Evolutionary conservation across 2,113 vertebrate species (phyloP).

Genomic region (Scopus umbretta): DNA sequence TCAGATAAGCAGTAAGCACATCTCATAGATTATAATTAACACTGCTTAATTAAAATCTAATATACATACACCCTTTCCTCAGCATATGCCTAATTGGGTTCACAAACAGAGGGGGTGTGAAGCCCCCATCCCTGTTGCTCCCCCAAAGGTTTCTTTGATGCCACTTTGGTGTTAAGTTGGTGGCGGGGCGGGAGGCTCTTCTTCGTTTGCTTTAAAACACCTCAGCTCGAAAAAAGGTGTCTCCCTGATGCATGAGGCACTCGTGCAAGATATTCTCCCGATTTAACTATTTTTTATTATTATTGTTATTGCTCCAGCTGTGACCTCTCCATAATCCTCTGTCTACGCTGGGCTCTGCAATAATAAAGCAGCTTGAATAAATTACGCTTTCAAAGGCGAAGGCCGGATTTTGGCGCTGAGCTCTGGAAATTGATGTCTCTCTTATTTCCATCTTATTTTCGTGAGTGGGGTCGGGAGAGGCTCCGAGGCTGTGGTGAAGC

Average conservation of each 20-base stretch:
- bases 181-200: not conserved
- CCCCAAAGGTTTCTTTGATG: not conserved
- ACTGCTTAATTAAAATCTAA: slow-evolving; percentile 86
- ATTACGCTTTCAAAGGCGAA: slow-evolving; percentile 69
- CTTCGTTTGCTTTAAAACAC: not conserved
- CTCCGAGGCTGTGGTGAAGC: not conserved
- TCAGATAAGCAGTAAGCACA: slow-evolving; percentile 85
- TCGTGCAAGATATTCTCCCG: not conserved
- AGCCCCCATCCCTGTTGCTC: not conserved
- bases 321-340: slow-evolving; percentile 60
- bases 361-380: slow-evolving; percentile 69
- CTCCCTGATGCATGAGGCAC: not conserved
- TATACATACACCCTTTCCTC: slow-evolving; percentile 77
- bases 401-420: slow-evolving; percentile 58
- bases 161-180: not conserved
- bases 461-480: not conserved
- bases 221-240: not conserved
- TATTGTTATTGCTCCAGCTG: slow-evolving; percentile 51
- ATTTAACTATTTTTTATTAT: slow-evolving; percentile 44
- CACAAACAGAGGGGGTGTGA: slow-evolving; percentile 50
- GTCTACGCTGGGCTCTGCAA: slow-evolving; percentile 1
- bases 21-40: slow-evolving; percentile 87
- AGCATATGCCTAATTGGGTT: slow-evolving; percentile 75
- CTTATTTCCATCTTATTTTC: slow-evolving; percentile 36
- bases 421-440: slow-evolving; percentile 63